Conservation (phyloP, 2,797 vertebrate genomes). For the Trachurus trachurus region DNA sequence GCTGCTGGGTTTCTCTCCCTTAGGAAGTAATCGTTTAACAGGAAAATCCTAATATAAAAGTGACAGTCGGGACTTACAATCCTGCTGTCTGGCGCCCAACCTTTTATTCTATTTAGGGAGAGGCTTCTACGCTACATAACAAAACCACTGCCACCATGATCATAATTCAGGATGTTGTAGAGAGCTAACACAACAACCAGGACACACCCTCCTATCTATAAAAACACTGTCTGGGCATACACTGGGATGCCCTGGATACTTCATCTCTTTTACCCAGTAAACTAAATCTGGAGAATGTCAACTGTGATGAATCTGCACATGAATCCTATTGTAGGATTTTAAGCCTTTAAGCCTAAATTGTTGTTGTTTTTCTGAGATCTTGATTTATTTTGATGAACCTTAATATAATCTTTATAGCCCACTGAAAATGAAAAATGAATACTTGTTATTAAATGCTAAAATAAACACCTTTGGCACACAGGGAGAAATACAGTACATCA, state of each 20-base stretch:
- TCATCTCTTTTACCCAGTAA: background rate
- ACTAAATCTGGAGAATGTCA: background rate
- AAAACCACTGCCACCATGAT: conserved; percentile 24
- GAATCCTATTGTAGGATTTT: background rate
- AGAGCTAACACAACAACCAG: conserved; percentile 8
- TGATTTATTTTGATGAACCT: background rate
- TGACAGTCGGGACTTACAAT: too few relatives aligned
- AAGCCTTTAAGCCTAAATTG: background rate
- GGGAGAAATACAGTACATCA: background rate
- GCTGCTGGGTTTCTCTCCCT: too few relatives aligned
- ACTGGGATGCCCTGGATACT: conserved; percentile 7
- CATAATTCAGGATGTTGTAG: conserved; percentile 33
- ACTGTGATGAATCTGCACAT: background rate
- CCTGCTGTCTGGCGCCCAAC: too few relatives aligned
- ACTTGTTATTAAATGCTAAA: background rate
- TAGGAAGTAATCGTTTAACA: too few relatives aligned
- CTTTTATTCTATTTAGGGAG: too few relatives aligned
- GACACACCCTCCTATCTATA: conserved; percentile 37
- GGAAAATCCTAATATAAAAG: too few relatives aligned
- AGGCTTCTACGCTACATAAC: too few relatives aligned
- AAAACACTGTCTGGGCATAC: conserved; percentile 19
- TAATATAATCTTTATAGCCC: background rate
- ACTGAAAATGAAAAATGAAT: background rate
- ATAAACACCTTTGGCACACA: background rate
- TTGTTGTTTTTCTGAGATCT: background rate